A percentile compares a stretch with the other conserved stretches of the same genome.
These are phyloP conservation scores for Kryphioiulus occultus DNA, from an alignment of 2,888 invertebrate species.

Conservation along the genomic window DNA sequence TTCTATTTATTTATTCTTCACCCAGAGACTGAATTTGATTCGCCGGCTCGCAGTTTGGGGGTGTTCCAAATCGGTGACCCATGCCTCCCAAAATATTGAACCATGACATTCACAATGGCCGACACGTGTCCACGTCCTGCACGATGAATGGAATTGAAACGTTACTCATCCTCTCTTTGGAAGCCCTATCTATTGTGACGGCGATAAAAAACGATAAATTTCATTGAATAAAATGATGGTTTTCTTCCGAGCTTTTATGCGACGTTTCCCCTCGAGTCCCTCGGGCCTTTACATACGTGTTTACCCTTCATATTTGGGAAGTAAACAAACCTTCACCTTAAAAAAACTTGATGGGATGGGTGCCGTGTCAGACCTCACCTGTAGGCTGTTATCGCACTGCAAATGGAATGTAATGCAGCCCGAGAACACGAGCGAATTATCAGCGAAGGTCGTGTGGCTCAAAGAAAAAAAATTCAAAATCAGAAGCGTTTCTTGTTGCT, in stretches of 20 bases:
- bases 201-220: background rate
- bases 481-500: background rate
- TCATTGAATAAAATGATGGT: background rate
- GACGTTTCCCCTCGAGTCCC: background rate
- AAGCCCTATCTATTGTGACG: background rate
- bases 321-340: slow-evolving; percentile 5
- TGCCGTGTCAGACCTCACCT: background rate
- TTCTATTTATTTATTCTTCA: no score
- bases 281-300: background rate
- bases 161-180: background rate
- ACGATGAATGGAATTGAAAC: background rate
- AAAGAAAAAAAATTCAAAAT: background rate
- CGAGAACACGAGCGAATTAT: background rate
- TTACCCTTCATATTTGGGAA: background rate
- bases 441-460: background rate
- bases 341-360: background rate
- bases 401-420: background rate
- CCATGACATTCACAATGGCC: background rate
- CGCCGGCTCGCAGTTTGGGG: background rate
- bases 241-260: background rate
- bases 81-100: background rate
- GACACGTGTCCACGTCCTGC: background rate
- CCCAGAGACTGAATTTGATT: background rate
- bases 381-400: background rate
- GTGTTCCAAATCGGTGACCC: background rate